Evolutionary conservation across 2,797 vertebrate species (phyloP).

Genomic region (Eospalax fontanierii): DNA sequence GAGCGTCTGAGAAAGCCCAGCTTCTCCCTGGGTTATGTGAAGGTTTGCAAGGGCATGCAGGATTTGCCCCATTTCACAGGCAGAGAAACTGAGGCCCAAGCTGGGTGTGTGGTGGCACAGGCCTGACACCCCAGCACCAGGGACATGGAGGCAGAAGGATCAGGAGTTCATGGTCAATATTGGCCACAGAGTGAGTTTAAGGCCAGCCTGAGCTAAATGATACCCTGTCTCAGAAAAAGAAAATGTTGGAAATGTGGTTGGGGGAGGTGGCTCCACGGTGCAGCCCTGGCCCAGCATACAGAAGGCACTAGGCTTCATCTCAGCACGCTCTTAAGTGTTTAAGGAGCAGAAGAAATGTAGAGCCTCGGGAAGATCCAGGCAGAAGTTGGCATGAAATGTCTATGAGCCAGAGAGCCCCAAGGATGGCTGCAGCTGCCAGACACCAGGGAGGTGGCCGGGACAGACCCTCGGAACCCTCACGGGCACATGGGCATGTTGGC

Average conservation of each 20-base stretch:
- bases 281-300: not conserved
- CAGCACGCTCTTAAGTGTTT: no score
- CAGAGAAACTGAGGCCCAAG: not conserved
- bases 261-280: rapidly evolving
- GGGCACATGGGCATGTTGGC: rapidly evolving
- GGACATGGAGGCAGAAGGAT: not conserved
- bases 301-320: not conserved
- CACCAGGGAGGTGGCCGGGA: no score
- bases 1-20: not conserved
- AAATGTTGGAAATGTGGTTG: not conserved
- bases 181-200: not conserved
- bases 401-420: not conserved
- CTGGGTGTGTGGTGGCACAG: no score
- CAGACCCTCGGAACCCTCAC: not conserved
- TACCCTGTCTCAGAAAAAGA: not conserved
- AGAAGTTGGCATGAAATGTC: not conserved
- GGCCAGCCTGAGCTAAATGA: not conserved
- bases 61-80: not conserved
- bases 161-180: not conserved
- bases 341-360: not conserved
- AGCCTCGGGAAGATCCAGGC: not conserved
- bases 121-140: not conserved
- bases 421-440: not conserved
- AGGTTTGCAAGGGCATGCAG: not conserved
- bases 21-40: not conserved